phyloP scores from a whole-genome alignment of 2,113 vertebrate species.

The Stegostoma tigrinum region DNA sequence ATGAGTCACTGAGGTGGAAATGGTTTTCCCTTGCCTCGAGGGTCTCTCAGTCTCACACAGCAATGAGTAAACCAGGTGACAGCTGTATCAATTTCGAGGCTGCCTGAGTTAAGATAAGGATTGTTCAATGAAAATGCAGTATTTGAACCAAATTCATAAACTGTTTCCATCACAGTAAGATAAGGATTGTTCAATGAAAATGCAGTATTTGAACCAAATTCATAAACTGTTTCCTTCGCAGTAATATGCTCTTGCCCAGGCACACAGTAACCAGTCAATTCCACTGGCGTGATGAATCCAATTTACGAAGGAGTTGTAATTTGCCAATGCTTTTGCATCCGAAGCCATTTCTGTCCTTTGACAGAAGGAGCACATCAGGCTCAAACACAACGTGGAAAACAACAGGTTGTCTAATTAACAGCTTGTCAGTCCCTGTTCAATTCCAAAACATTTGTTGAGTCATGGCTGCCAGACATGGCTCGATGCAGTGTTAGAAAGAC shows the following conservation, averaged over 20 bases:
- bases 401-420: neutral
- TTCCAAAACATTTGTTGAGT: neutral
- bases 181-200: neutral
- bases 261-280: neutral
- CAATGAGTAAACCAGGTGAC: neutral
- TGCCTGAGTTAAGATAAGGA: neutral
- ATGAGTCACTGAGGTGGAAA: neutral
- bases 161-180: too few species aligned
- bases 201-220: neutral
- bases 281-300: neutral
- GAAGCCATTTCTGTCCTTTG: neutral
- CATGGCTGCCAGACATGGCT: neutral
- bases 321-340: neutral
- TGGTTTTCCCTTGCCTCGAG: neutral
- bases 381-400: neutral
- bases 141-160: neutral
- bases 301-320: neutral
- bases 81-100: neutral
- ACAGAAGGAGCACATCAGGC: neutral
- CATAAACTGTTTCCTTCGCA: too few species aligned
- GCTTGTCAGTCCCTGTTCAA: neutral
- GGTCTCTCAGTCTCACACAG: neutral
- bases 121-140: neutral
- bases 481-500: neutral
- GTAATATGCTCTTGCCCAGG: neutral